These are phyloP conservation scores for Linurgus olivaceus DNA, from an alignment of 2,797 vertebrate genomes.

Conservation along the genomic window DNA sequence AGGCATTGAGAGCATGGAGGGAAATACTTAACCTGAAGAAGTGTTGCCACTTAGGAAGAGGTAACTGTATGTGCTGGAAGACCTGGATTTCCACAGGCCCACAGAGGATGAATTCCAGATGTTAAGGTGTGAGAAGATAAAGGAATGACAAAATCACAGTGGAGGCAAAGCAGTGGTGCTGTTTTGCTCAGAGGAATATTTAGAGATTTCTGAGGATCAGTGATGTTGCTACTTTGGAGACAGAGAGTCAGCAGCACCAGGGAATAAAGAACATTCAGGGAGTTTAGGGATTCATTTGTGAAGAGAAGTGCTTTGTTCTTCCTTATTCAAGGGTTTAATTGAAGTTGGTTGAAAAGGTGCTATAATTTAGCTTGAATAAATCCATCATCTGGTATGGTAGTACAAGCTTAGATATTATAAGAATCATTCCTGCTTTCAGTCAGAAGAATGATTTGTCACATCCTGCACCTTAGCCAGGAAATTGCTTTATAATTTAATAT, in stretches of 20 bases:
- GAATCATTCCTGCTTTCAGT: slow-evolving; percentile 38
- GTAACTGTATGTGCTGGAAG: not conserved
- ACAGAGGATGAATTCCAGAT: not conserved
- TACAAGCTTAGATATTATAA: slow-evolving; percentile 18
- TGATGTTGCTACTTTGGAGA: not conserved
- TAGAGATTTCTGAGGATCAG: not conserved
- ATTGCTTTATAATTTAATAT: not conserved
- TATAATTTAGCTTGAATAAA: slow-evolving; percentile 11
- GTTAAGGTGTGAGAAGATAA: not conserved
- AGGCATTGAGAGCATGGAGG: not conserved
- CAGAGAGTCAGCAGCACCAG: not conserved
- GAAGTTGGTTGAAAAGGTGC: not conserved
- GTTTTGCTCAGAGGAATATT: not conserved
- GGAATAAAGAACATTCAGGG: not conserved
- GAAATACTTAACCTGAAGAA: not conserved
- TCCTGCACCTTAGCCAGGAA: not conserved
- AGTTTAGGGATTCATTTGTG: not conserved
- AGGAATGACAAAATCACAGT: not conserved
- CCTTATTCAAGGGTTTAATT: slow-evolving; percentile 20
- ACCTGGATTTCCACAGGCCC: not conserved
- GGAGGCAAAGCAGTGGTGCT: not conserved
- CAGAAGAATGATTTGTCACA: not conserved
- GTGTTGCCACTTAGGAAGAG: not conserved
- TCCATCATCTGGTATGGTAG: slow-evolving; percentile 14
- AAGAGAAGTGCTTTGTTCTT: slow-evolving; percentile 3